Conservation (phyloP, 2,113 vertebrate species). For the Petrocephalus zakoni region DNA sequence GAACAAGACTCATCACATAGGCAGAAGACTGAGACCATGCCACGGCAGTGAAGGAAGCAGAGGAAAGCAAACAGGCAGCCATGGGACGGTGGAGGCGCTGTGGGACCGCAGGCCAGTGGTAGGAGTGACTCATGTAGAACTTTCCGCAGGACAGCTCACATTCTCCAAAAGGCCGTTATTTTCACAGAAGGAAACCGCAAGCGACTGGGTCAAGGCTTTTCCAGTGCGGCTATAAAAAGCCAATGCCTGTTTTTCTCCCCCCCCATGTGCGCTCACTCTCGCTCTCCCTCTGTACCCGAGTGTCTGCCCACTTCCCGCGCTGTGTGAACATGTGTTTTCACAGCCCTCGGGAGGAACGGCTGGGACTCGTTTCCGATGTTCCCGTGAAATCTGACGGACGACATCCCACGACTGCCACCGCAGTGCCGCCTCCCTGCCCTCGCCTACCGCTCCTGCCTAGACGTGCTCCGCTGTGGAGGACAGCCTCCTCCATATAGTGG, state of each 20-base stretch:
- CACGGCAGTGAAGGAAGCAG: neutral
- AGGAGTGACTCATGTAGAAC: constrained; percentile 11
- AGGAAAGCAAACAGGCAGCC: neutral
- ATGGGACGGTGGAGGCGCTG: neutral
- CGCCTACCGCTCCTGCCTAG: neutral
- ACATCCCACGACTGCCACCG: neutral
- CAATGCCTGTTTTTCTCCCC: constrained; percentile 9
- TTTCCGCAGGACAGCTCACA: constrained; percentile 8
- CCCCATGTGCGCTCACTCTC: neutral
- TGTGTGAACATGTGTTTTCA: constrained; percentile 39
- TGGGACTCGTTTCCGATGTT: constrained; percentile 35
- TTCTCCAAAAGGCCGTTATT: constrained; percentile 12
- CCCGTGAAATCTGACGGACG: constrained; percentile 44
- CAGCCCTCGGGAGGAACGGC: constrained; percentile 25
- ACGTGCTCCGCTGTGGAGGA: neutral
- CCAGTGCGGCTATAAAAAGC: neutral
- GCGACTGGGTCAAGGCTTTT: neutral
- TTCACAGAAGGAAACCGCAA: constrained; percentile 1
- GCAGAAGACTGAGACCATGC: neutral
- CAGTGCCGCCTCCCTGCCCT: neutral
- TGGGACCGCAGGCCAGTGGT: neutral
- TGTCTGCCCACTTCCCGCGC: neutral
- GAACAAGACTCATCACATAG: neutral
- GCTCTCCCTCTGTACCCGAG: neutral
- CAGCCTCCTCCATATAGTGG: neutral